phyloP scores from a whole-genome alignment of 2,113 vertebrate species.

The Seriola dumerili region DNA sequence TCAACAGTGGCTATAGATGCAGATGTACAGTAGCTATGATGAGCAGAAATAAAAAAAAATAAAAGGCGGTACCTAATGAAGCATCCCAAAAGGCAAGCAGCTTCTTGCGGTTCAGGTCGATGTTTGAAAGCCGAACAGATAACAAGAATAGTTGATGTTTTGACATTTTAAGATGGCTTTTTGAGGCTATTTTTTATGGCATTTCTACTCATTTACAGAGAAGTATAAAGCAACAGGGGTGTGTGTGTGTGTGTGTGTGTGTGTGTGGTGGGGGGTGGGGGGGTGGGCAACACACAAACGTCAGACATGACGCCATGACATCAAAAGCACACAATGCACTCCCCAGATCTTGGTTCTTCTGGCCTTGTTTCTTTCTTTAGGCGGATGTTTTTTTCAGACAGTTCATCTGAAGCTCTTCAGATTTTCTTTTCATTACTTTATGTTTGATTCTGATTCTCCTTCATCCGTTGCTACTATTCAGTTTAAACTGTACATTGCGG shows the following conservation, averaged over 20 bases:
- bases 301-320: slow-evolving; percentile 32
- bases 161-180: neutral
- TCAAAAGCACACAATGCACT: slow-evolving; percentile 29
- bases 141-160: slow-evolving; percentile 32
- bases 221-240: slow-evolving; percentile 10
- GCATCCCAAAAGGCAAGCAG: neutral
- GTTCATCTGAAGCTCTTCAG: slow-evolving; percentile 3
- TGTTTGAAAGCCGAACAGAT: slow-evolving; percentile 18
- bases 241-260: too few species aligned
- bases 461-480: neutral
- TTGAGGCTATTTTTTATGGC: slow-evolving; percentile 24
- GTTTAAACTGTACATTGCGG: neutral
- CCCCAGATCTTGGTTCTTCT: neutral
- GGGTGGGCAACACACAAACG: slow-evolving; percentile 10
- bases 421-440: slow-evolving; percentile 32
- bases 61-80: neutral
- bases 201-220: slow-evolving; percentile 26
- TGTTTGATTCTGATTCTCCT: slow-evolving; percentile 16
- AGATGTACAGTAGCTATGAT: neutral
- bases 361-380: slow-evolving; percentile 19
- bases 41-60: neutral
- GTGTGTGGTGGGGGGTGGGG: neutral
- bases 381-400: neutral
- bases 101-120: neutral
- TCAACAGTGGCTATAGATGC: neutral